These are phyloP conservation scores for Pseudorhiza aurosa DNA, from an alignment of 30 jellyfish, hydroid and myxozoan species.

Conservation along the genomic window DNA sequence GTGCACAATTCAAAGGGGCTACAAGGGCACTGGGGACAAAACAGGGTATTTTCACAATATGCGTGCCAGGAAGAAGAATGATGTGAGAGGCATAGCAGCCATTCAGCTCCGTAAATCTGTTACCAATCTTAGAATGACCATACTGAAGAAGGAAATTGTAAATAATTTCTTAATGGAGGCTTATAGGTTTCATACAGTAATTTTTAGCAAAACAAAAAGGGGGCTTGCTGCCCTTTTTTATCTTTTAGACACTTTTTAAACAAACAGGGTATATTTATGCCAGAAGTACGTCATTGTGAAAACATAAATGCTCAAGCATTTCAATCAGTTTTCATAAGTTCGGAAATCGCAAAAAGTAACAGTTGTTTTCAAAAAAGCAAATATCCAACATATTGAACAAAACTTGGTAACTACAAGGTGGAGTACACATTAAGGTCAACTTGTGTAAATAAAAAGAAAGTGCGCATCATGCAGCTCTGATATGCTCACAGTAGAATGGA, in stretches of 20 bases:
- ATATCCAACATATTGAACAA: neutral
- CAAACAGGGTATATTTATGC: too few species aligned
- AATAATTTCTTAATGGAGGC: too few species aligned
- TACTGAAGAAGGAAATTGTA: conserved; percentile 38
- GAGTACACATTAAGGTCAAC: too few species aligned
- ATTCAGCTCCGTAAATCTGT: conserved; percentile 43
- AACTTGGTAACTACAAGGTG: too few species aligned
- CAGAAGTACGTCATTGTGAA: too few species aligned
- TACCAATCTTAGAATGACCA: conserved; percentile 58
- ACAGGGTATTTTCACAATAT: conserved; percentile 42
- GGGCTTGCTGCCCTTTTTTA: too few species aligned
- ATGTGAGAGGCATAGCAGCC: conserved; percentile 72
- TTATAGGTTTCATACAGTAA: too few species aligned
- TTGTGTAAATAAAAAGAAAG: too few species aligned
- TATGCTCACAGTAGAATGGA: too few species aligned
- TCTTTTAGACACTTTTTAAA: too few species aligned
- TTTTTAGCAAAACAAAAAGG: too few species aligned
- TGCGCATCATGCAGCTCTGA: too few species aligned
- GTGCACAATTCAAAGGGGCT: conserved; percentile 63
- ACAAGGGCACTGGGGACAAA: conserved; percentile 28
- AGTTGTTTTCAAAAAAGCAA: neutral
- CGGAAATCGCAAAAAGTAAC: neutral
- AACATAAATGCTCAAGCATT: neutral
- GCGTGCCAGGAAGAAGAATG: conserved; percentile 49
- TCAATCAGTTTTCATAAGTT: neutral